These are phyloP conservation scores for Coreius guichenoti DNA, from an alignment of 2,797 vertebrate species.

Conservation along the genomic window DNA sequence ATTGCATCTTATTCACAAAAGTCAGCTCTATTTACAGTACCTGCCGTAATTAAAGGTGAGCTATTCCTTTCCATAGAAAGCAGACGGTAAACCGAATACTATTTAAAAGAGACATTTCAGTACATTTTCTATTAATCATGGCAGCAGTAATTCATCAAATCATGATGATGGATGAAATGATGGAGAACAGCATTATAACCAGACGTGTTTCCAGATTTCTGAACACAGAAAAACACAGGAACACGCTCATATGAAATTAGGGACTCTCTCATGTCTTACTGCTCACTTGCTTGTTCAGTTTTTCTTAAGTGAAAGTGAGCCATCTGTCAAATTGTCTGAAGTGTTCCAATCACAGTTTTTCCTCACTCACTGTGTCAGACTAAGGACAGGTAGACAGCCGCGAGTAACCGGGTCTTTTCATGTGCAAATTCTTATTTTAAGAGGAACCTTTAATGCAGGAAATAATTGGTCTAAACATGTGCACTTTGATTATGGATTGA, in stretches of 20 bases:
- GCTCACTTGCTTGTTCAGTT: slow-evolving; percentile 16
- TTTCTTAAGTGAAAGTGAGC: slow-evolving; percentile 33
- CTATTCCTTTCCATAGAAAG: background rate
- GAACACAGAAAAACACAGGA: slow-evolving; percentile 6
- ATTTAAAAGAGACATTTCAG: slow-evolving; percentile 15
- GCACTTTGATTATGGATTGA: slow-evolving; percentile 76
- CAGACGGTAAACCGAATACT: background rate
- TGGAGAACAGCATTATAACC: background rate
- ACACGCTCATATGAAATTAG: background rate
- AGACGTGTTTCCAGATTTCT: background rate
- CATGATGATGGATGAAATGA: slow-evolving; percentile 19
- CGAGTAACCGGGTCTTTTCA: slow-evolving; percentile 77
- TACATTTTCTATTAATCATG: background rate
- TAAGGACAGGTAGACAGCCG: slow-evolving; percentile 53
- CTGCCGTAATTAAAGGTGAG: slow-evolving; percentile 5
- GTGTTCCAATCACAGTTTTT: slow-evolving; percentile 12
- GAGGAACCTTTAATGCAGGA: slow-evolving; percentile 77
- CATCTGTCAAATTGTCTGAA: slow-evolving; percentile 44
- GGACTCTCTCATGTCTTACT: slow-evolving; percentile 1
- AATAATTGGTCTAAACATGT: slow-evolving; percentile 79
- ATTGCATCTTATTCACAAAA: background rate
- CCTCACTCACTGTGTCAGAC: slow-evolving; percentile 55
- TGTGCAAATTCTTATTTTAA: slow-evolving; percentile 77
- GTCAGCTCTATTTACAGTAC: slow-evolving; percentile 8
- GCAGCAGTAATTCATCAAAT: slow-evolving; percentile 26